phyloP scores from a whole-genome alignment of 2,113 vertebrate species.

The Microcebus jonahi region DNA sequence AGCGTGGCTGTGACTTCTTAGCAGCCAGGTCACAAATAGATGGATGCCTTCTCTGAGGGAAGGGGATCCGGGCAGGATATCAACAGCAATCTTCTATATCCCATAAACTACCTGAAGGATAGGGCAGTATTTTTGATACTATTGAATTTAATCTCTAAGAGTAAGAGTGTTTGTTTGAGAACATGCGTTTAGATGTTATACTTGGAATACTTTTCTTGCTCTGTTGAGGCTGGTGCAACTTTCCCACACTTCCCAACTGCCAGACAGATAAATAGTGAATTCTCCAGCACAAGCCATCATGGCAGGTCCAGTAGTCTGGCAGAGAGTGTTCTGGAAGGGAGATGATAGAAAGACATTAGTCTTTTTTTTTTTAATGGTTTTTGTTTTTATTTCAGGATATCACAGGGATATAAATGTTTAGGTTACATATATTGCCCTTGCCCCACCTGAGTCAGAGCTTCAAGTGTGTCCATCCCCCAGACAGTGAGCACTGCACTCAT shows the following conservation, averaged over 20 bases:
- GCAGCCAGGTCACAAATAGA: not conserved
- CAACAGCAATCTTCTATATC: not conserved
- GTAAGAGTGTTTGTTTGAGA: not conserved
- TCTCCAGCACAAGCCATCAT: not conserved
- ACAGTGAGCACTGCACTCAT: too few relatives aligned
- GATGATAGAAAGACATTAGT: not conserved
- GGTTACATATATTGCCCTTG: too few relatives aligned
- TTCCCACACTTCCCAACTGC: not conserved
- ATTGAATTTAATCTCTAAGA: not conserved
- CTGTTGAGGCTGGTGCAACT: not conserved
- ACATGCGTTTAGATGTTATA: not conserved
- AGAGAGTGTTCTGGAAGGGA: not conserved
- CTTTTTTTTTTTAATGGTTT: too few relatives aligned
- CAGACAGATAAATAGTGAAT: not conserved
- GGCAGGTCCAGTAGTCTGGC: not conserved
- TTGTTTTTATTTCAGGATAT: too few relatives aligned
- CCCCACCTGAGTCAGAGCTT: too few relatives aligned
- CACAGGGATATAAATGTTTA: too few relatives aligned
- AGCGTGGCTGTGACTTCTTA: not conserved
- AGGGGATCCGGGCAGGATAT: not conserved
- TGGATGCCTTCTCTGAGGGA: not conserved
- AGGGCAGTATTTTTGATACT: not conserved
- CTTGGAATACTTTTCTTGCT: not conserved
- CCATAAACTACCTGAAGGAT: not conserved
- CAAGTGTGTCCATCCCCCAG: too few relatives aligned